phyloP scores from a whole-genome alignment of 2,888 invertebrate genomes.

The Plagiodera versicolora region DNA sequence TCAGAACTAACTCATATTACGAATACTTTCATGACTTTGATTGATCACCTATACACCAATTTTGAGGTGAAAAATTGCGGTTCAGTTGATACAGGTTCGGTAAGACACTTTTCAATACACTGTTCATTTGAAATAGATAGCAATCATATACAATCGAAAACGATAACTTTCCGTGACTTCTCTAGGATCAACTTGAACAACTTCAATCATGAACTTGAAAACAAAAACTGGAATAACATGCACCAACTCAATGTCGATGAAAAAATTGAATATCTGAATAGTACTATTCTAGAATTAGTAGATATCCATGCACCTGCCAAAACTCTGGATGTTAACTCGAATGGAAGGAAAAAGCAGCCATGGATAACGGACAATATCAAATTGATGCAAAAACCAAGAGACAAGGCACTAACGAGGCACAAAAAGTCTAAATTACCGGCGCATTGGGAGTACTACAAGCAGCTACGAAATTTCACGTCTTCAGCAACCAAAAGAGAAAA shows the following conservation, averaged over 20 bases:
- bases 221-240: background rate
- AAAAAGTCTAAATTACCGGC: background rate
- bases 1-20: background rate
- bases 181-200: background rate
- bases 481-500: background rate
- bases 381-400: background rate
- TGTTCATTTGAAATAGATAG: conserved; percentile 2
- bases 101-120: background rate
- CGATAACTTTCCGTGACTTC: background rate
- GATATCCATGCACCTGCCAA: background rate
- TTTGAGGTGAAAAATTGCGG: conserved; percentile 1
- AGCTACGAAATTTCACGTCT: conserved; percentile 2
- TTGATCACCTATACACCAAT: background rate
- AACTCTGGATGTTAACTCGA: background rate
- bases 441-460: conserved; percentile 3
- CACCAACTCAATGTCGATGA: background rate
- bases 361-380: conserved; percentile 9
- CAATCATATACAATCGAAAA: background rate
- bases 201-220: conserved; percentile 1
- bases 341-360: background rate
- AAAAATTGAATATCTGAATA: conserved; percentile 3
- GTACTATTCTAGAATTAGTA: background rate
- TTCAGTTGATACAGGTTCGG: background rate
- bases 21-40: background rate
- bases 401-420: background rate